Base-by-base conservation (phyloP, 2,888 invertebrate species). In the Dicranocentrus wangi region DNA sequence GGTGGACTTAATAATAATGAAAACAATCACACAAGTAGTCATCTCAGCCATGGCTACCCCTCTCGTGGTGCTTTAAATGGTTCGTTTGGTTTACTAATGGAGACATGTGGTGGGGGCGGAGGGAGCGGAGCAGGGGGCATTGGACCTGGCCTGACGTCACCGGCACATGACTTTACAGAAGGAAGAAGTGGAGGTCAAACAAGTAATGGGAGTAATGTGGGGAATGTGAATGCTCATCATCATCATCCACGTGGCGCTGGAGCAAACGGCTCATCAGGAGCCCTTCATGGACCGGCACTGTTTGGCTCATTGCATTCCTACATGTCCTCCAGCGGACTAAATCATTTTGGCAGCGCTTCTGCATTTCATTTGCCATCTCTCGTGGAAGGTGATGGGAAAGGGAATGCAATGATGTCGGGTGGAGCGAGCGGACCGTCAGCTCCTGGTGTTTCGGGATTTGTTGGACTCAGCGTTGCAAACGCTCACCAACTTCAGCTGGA, bases 401-500 rank as follows among this genome's bases (percentile, higher is more conserved):
- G 89, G 89, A 90, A 88, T 90, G 10, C 58, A 8, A 78, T 82
- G 81, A 51, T 47, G 19, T 39, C 28, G 39, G 66, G 25, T 25
- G 69, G 66, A 8, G 51, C 32, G 17, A 60, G 65, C 65, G 69
- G 69, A 53, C 32, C 66, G 25, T 32, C 71, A 15, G 51, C 75
- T 39, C 55, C 82, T 13, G 61, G 78, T n/a, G 69, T 72, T 21
- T 82, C 83, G 17, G 81, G 83, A 17, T 82, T 84, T 73, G 83
- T 82, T 32, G 86, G 86, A 28, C 86, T 87, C 10, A 87, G 85
- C 70, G 84, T 87, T 25, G 90, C 89, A 78, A 93, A 93, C 73
- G 91, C 94, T 43, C 94, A 94, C 87, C 94, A 94, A 87, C 93
- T 94, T 90, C 94, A 94, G 89, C 91, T 96, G 84, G 97, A 97